Evolutionary conservation across 2,888 invertebrate genomes (phyloP).

Genomic region (Tipula helvola): DNA sequence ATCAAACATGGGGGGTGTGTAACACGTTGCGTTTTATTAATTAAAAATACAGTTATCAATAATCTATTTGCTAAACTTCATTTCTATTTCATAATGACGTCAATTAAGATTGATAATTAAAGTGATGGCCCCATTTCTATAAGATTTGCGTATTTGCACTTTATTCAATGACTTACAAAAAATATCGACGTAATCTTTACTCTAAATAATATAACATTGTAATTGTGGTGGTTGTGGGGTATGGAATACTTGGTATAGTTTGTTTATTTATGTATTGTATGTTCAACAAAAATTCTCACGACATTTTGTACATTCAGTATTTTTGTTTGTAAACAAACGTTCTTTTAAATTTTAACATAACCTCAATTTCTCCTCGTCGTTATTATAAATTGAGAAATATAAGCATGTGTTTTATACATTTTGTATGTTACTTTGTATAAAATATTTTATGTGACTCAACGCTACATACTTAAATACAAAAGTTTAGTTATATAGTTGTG

Average conservation of each 20-base stretch:
- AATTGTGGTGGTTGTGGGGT: too few species aligned
- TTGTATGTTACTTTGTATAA: background rate
- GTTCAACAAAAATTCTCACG: background rate
- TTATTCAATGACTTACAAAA: too few species aligned
- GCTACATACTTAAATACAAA: background rate
- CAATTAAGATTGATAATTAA: background rate
- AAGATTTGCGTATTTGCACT: too few species aligned
- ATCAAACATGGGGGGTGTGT: background rate
- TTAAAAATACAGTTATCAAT: background rate
- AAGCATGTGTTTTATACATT: background rate
- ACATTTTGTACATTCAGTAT: background rate
- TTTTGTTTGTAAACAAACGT: background rate
- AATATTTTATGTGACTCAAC: background rate
- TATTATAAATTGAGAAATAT: background rate
- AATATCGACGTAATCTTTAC: too few species aligned
- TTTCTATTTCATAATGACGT: background rate
- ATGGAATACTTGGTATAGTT: too few species aligned
- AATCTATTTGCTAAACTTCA: background rate
- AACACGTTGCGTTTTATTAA: background rate
- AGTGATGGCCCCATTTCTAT: background rate
- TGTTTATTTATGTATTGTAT: too few species aligned
- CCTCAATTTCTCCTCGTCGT: conserved; percentile 5
- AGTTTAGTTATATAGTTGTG: background rate
- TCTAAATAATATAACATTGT: too few species aligned
- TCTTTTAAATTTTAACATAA: background rate